These are phyloP conservation scores for Drosophila fulvimacula DNA, from an alignment of 2,888 invertebrate genomes.

Conservation along the genomic window DNA sequence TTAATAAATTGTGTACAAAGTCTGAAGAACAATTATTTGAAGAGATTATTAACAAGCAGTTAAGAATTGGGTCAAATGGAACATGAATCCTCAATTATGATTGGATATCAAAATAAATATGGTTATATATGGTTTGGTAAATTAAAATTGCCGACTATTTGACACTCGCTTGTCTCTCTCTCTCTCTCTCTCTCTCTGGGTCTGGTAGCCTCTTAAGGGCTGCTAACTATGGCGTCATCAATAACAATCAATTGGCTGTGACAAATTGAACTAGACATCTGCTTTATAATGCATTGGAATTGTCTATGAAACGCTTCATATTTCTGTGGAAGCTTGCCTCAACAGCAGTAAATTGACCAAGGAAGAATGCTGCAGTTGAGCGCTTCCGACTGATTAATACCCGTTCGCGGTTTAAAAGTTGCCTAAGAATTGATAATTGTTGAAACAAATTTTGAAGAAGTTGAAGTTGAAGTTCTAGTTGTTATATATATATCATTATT, in stretches of 20 bases:
- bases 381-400: neutral
- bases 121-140: slow-evolving; percentile 7
- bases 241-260: slow-evolving; percentile 78
- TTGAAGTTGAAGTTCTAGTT: neutral
- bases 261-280: slow-evolving; percentile 61
- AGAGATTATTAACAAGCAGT: slow-evolving; percentile 53
- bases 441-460: neutral
- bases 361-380: neutral
- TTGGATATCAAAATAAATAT: slow-evolving; percentile 16
- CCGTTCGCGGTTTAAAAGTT: neutral
- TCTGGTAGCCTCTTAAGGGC: slow-evolving; percentile 37
- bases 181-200: neutral
- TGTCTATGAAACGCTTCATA: neutral
- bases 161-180: slow-evolving; percentile 28
- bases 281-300: neutral
- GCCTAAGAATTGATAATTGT: too few species aligned
- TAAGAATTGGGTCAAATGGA: slow-evolving; percentile 60
- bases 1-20: slow-evolving; percentile 17
- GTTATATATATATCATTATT: too few species aligned
- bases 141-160: slow-evolving; percentile 22
- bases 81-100: slow-evolving; percentile 52
- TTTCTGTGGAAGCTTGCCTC: neutral
- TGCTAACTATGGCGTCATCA: slow-evolving; percentile 63
- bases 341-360: neutral
- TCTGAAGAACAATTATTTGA: slow-evolving; percentile 22